phyloP scores from a whole-genome alignment of 2,113 vertebrate genomes.

The Marmota monax region DNA sequence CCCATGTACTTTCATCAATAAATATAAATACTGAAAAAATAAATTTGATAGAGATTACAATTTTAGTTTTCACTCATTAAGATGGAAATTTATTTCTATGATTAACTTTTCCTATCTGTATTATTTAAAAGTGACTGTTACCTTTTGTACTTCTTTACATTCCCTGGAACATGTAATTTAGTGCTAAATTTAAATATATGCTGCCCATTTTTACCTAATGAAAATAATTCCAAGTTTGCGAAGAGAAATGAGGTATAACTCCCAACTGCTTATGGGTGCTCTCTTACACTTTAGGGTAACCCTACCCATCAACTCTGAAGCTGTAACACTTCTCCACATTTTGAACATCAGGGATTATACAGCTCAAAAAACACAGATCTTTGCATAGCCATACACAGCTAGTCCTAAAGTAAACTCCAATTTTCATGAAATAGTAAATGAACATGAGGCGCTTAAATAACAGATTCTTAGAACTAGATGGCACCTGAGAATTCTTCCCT shows the following conservation, averaged over 20 bases:
- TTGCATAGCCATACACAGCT: not conserved
- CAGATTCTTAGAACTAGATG: not conserved
- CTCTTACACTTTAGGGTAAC: not conserved
- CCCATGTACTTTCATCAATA: not conserved
- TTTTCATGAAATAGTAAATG: not conserved
- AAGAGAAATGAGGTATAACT: not conserved
- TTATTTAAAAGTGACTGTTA: constrained; percentile 39
- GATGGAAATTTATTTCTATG: not conserved
- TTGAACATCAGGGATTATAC: not conserved
- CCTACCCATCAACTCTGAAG: not conserved
- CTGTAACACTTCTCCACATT: not conserved
- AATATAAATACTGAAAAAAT: not conserved
- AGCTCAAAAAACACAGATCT: constrained; percentile 26
- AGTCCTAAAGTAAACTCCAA: constrained; percentile 44
- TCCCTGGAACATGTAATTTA: not conserved
- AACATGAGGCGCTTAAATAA: not conserved
- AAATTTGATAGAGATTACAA: not conserved
- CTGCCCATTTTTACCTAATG: not conserved
- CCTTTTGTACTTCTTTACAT: not conserved
- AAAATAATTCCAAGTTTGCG: constrained; percentile 7
- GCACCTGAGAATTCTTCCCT: not conserved
- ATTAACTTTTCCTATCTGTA: not conserved
- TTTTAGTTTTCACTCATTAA: constrained; percentile 6
- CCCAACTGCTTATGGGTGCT: not conserved
- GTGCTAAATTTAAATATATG: not conserved